A percentile compares a stretch with the other conserved stretches of the same genome.
Conservation (phyloP, 2,113 vertebrate genomes). For the Pantherophis guttatus region DNA sequence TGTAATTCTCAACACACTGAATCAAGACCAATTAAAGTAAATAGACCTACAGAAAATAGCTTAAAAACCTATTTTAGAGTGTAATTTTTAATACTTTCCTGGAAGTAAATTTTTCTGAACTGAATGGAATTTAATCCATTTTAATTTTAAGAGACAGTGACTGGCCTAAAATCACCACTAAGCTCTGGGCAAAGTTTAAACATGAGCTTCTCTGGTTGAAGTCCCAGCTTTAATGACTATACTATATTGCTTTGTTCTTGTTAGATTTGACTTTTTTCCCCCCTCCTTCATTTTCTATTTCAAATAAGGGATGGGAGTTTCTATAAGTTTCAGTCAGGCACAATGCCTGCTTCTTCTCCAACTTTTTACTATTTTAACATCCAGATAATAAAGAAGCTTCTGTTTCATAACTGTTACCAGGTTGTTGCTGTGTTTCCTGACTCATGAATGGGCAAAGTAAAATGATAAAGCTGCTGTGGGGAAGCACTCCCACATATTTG, state of each 20-base stretch:
- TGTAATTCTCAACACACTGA: neutral
- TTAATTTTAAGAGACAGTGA: neutral
- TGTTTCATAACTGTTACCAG: slow-evolving; percentile 49
- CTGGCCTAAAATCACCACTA: neutral
- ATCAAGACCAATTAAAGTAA: neutral
- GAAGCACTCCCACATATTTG: neutral
- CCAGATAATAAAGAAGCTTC: slow-evolving; percentile 20
- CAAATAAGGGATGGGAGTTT: neutral
- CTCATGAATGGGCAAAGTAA: slow-evolving; percentile 25
- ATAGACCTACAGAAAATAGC: neutral
- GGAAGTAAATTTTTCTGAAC: neutral
- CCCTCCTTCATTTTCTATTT: neutral
- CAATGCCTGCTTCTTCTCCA: slow-evolving; percentile 17
- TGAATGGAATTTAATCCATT: neutral
- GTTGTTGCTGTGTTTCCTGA: slow-evolving; percentile 46
- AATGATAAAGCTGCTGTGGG: slow-evolving; percentile 32
- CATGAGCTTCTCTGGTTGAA: neutral
- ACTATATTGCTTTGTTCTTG: neutral
- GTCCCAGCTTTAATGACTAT: neutral
- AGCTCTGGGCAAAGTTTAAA: neutral
- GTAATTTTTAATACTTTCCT: neutral
- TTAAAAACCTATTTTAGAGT: neutral
- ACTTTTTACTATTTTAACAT: slow-evolving; percentile 30
- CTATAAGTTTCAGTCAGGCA: neutral
- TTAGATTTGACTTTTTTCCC: neutral